Percentiles rank a stretch among this genome's conserved stretches.
Conservation (phyloP, 2,113 vertebrate genomes). For the Gallinago media region DNA sequence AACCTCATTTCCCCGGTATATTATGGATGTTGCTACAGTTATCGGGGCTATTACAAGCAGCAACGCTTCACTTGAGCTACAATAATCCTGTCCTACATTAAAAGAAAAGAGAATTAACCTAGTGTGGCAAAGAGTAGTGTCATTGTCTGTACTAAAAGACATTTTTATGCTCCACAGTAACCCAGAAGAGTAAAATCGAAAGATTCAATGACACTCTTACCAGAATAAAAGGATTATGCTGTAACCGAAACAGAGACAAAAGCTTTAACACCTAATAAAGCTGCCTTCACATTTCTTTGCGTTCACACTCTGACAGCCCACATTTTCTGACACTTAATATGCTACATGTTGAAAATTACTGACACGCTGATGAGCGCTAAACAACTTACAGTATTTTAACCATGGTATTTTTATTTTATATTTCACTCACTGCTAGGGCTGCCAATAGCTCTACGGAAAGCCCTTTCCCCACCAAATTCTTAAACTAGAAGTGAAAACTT, state of each 20-base stretch:
- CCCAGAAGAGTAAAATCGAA: not conserved
- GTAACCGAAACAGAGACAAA: not conserved
- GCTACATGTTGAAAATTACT: not conserved
- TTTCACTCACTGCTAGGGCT: not conserved
- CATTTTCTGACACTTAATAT: not conserved
- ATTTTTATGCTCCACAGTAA: not conserved
- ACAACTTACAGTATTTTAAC: not conserved
- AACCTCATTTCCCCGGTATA: not conserved
- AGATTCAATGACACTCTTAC: not conserved
- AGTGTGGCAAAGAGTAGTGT: not conserved
- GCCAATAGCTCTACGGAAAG: not conserved
- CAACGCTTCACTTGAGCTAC: slow-evolving; percentile 1
- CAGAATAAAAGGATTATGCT: not conserved
- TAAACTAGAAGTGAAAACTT: not conserved
- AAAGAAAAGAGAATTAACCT: not conserved
- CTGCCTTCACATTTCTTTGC: not conserved
- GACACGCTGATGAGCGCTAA: not conserved
- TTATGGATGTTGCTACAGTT: not conserved
- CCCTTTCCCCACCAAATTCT: not conserved
- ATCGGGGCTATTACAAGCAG: not conserved
- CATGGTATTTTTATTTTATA: not conserved
- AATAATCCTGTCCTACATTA: slow-evolving; percentile 10
- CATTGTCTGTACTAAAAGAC: not conserved
- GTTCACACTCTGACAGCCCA: not conserved
- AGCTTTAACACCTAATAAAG: not conserved